These are phyloP conservation scores for Cerastoderma edule DNA, from an alignment of 2,888 invertebrate species.

Conservation along the genomic window DNA sequence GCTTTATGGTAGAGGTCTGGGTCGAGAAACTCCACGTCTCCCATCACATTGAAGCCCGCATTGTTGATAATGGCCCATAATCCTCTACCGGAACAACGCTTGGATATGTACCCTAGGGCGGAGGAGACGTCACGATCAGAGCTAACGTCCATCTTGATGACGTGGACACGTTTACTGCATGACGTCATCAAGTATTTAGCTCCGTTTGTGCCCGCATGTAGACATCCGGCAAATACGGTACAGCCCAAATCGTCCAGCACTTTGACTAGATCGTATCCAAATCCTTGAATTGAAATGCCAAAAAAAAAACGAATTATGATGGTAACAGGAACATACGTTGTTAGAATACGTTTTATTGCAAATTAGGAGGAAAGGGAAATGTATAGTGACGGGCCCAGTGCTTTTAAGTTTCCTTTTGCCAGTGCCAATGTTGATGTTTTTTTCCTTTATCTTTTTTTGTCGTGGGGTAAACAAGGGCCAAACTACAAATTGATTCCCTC, in stretches of 20 bases:
- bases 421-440: too few relatives aligned
- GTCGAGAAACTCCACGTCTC: slow-evolving; percentile 95
- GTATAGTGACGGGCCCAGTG: too few relatives aligned
- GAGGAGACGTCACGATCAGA: slow-evolving; percentile 23
- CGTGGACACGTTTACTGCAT: slow-evolving; percentile 28
- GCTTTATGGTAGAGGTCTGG: slow-evolving; percentile 90
- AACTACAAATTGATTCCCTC: too few relatives aligned
- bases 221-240: slow-evolving; percentile 52
- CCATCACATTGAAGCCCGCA: slow-evolving; percentile 94
- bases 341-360: too few relatives aligned
- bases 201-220: slow-evolving; percentile 40
- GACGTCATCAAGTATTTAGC: slow-evolving; percentile 23
- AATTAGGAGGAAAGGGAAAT: too few relatives aligned
- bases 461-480: too few relatives aligned
- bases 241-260: slow-evolving; percentile 46
- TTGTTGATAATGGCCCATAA: slow-evolving; percentile 96
- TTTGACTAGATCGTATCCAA: slow-evolving; percentile 47
- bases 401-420: too few relatives aligned
- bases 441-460: too few relatives aligned
- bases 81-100: slow-evolving; percentile 84
- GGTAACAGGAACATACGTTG: too few relatives aligned
- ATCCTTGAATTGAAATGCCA: slow-evolving; percentile 32
- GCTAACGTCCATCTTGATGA: slow-evolving; percentile 44
- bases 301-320: too few relatives aligned
- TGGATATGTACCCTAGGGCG: slow-evolving; percentile 38